A percentile compares a stretch with the other conserved stretches of the same genome.
These are phyloP conservation scores for Lordiphosa andalusiaca DNA, from an alignment of 2,888 invertebrate species.

Conservation along the genomic window DNA sequence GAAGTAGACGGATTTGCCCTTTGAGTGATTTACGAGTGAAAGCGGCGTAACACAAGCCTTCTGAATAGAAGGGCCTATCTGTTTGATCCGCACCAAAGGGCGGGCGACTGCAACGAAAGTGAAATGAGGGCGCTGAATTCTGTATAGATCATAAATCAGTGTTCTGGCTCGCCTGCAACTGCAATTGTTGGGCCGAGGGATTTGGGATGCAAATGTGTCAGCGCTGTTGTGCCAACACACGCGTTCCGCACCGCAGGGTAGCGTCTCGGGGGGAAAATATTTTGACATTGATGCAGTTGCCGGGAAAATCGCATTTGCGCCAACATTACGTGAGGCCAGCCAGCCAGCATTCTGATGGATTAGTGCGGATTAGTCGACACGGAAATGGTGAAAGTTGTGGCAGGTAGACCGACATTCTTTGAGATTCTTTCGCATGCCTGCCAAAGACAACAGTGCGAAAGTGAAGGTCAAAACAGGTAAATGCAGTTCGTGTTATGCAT, in stretches of 20 bases:
- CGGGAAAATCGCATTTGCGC: conserved; percentile 65
- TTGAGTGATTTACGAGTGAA: conserved; percentile 65
- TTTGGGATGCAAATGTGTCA: conserved; percentile 55
- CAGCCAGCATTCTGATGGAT: conserved; percentile 61
- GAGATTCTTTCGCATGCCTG: conserved; percentile 33
- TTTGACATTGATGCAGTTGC: conserved; percentile 71
- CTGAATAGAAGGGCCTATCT: conserved; percentile 28
- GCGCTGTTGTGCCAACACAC: conserved; percentile 66
- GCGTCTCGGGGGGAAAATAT: conserved; percentile 36
- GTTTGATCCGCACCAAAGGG: conserved; percentile 24
- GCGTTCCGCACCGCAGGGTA: conserved; percentile 28
- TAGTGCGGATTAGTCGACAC: conserved; percentile 52
- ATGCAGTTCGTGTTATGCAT: too few species aligned
- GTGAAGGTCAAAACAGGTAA: too few species aligned
- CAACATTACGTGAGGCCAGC: conserved; percentile 54
- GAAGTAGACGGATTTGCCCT: conserved; percentile 27
- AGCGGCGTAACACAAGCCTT: conserved; percentile 20
- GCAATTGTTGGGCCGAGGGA: conserved; percentile 41
- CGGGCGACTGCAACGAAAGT: conserved; percentile 52
- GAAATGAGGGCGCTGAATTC: conserved; percentile 29
- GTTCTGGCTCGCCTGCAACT: conserved; percentile 23
- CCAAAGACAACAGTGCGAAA: too few species aligned
- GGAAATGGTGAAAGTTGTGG: conserved; percentile 53
- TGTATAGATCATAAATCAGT: conserved; percentile 52
- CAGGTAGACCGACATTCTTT: conserved; percentile 47